phyloP scores from a whole-genome alignment of 2,888 invertebrate species.

The Strigamia maritima region DNA sequence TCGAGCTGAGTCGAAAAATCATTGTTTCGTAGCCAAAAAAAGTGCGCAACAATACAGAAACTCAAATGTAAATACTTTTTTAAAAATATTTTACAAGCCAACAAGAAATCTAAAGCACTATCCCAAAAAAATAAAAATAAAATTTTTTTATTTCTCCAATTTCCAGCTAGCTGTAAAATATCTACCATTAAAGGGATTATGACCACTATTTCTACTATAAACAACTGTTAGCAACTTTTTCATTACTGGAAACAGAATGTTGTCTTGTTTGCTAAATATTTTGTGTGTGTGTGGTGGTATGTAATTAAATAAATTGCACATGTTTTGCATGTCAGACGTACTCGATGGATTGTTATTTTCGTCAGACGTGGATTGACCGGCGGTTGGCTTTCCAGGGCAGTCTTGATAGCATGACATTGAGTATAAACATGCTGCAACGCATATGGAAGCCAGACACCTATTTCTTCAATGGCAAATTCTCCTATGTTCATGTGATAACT shows the following conservation, averaged over 20 bases:
- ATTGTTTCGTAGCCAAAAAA: too few species aligned
- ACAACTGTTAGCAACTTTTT: not conserved
- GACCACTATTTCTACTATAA: not conserved
- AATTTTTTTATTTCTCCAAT: not conserved
- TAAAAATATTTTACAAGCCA: too few species aligned
- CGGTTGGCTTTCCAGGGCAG: slow-evolving; percentile 66
- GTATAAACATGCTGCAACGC: slow-evolving; percentile 78
- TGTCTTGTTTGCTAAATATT: slow-evolving; percentile 36
- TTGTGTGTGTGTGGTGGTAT: too few species aligned
- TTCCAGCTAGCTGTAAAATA: not conserved
- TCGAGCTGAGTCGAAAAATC: too few species aligned
- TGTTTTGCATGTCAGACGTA: slow-evolving; percentile 64
- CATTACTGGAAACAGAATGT: slow-evolving; percentile 26
- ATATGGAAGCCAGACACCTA: slow-evolving; percentile 97
- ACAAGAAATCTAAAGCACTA: too few species aligned
- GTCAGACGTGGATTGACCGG: slow-evolving; percentile 77
- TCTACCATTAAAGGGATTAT: slow-evolving; percentile 36
- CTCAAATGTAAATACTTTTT: too few species aligned
- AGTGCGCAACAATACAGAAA: too few species aligned
- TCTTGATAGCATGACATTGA: slow-evolving; percentile 68
- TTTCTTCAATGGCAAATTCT: slow-evolving; percentile 91
- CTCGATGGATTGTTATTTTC: slow-evolving; percentile 83
- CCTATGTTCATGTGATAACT: slow-evolving; percentile 92
- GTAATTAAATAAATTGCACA: too few species aligned
- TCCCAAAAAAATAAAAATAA: too few species aligned